These are phyloP conservation scores for Hippopotamus amphibius DNA, from an alignment of 2,113 vertebrate genomes.

Conservation along the genomic window DNA sequence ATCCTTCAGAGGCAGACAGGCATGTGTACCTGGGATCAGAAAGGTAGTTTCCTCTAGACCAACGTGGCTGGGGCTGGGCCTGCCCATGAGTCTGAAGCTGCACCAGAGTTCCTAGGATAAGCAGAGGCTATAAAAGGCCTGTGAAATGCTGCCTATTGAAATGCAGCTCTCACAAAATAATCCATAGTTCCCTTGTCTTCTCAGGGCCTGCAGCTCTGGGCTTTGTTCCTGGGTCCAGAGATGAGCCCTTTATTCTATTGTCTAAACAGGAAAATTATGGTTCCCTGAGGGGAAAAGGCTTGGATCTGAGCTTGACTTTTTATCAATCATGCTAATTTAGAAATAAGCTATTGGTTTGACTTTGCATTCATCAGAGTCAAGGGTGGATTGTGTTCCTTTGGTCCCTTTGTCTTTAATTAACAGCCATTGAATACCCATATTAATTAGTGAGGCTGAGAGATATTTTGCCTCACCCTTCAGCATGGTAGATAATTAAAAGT, in stretches of 20 bases:
- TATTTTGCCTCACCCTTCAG: constrained; percentile 95
- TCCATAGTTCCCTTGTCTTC: constrained; percentile 58
- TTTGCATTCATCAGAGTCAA: constrained; percentile 91
- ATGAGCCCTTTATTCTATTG: constrained; percentile 64
- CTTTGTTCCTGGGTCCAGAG: constrained; percentile 76
- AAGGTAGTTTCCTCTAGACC: not conserved
- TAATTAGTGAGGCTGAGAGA: constrained; percentile 95
- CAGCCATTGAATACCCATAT: constrained; percentile 92
- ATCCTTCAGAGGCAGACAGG: constrained; percentile 26
- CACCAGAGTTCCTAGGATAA: not conserved
- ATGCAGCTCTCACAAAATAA: constrained; percentile 70
- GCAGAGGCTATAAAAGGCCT: not conserved
- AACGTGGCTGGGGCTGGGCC: not conserved
- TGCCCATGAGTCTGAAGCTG: not conserved
- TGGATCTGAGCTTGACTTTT: constrained; percentile 85
- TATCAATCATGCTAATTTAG: constrained; percentile 90
- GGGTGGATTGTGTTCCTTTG: constrained; percentile 91
- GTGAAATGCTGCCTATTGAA: constrained; percentile 61
- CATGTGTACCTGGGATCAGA: not conserved
- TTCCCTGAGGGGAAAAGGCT: constrained; percentile 78
- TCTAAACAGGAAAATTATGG: constrained; percentile 78
- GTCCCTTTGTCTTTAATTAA: constrained; percentile 98
- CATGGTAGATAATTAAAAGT: constrained; percentile 93
- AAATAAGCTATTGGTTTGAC: constrained; percentile 92
- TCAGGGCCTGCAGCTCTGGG: constrained; percentile 50